Evolutionary conservation across 2,113 vertebrate species (phyloP), one percentile per base, ranked within the genome.

Genomic region (Semnornis frantzii): DNA sequence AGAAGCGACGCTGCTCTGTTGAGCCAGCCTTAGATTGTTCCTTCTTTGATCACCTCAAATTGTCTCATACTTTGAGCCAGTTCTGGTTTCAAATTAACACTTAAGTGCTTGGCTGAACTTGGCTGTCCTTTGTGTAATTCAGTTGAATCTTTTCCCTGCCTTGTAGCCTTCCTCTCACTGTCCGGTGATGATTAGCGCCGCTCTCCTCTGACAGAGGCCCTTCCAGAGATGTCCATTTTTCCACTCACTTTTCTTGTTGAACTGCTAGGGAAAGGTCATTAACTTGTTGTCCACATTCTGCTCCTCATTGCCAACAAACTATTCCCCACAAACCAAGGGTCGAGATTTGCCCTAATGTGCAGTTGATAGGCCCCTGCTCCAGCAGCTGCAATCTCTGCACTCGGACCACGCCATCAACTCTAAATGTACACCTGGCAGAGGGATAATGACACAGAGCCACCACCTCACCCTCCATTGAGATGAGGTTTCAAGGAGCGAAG

Each of bases 401-500:
- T 94, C 65, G 82, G 81, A 50, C 57, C 58, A 58, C 58, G 68
- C 80, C 73, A 91, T 94, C 82, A 95, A 69, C 34, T 62, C 30
- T 62, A 88, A 90, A 91, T 68, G 54, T 55, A 46, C 77, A 81
- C 54, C 76, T 0, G 0, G 82, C 69, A 81, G 87, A 4, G 2
- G 65, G 80, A 83, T 92, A 95, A 95, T 95, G 69, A 90, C 90
- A 88, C 0, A 0, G 65, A 94, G 73, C n/a, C 39, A 42, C 81
- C 31, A 30, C 70, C 2, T 5, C 37, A 39, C 76, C 79, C 95
- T 87, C 89, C 82, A 90, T 60, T 5, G 9, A 93, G 93, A 95
- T 85, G 76, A 84, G 63, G 54, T 83, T 95, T 95, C 91, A 86
- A 94, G 93, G 70, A 37, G 65, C 81, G 80, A 96, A 94, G 62